Evolutionary conservation across 1,140 invertebrate species (phyloP), one percentile per base, ranked within the genome.

Genomic region (Drosophila saltans): DNA sequence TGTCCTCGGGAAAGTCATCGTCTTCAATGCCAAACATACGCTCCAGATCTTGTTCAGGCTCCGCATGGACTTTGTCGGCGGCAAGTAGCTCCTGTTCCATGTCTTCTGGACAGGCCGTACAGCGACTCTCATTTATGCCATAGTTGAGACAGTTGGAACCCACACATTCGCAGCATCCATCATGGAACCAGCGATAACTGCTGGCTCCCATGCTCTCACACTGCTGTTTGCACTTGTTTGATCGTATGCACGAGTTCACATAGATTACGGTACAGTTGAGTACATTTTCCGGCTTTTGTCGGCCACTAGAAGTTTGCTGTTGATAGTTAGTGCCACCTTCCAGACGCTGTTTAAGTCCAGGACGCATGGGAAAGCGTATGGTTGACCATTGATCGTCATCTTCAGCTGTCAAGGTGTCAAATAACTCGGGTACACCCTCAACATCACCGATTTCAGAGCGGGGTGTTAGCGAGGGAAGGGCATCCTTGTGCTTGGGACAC

Each of bases 141-240:
- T 98, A 98, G 91, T 98, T 97, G 16, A 97, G 94, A 89, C 98
- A 99, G 40, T 95, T 96, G 66, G 96, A 94, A 7, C 98, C 97
- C 58, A 99, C 94, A 92, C 98, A 99, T 92, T 99, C 97, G 93
- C 98, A 99, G 90, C 98, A 99, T 3, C 97, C 98, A 91, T 98
- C 96, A 92, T 98, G 97, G 93, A 99, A 99, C 97, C 97, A 98
- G 78, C 98, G 85, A 71, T 91, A 92, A 58, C 90, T 91, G 57
- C 75, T 91, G n/a, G 91, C 85, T 0, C 91, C 91, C 91, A 92
- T 92, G 58, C 85, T 91, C 30, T 92, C 84, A 66, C 91, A 92
- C 60, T 92, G 84, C 48, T 90, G 70, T 16, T 69, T 75, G 66
- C 91, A 99, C 90, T 98, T 98, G 85, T 95, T 95, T 93, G 95